phyloP scores from a whole-genome alignment of 1,140 invertebrate genomes.

The Neodiprion virginianus region DNA sequence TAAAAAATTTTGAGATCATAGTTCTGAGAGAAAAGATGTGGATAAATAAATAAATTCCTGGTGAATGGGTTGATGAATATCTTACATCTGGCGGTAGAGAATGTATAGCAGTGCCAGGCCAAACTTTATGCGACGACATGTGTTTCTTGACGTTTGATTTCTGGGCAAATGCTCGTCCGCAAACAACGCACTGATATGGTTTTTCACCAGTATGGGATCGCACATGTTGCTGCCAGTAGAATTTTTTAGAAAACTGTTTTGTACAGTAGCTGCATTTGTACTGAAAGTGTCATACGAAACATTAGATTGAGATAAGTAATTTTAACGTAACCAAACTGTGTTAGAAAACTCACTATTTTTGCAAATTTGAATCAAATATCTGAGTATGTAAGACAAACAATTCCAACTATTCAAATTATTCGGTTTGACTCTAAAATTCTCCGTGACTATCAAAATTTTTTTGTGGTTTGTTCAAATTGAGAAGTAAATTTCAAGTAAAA shows the following conservation, averaged over 20 bases:
- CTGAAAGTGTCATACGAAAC: constrained; percentile 37
- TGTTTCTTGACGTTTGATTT: constrained; percentile 77
- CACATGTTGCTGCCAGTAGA: constrained; percentile 64
- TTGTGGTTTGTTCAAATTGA: too few relatives aligned
- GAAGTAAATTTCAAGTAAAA: too few relatives aligned
- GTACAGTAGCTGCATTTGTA: constrained; percentile 62
- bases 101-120: constrained; percentile 57
- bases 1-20: too few relatives aligned
- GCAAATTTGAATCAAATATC: not conserved
- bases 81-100: constrained; percentile 54
- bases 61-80: not conserved
- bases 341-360: too few relatives aligned
- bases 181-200: constrained; percentile 70
- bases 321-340: not conserved
- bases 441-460: too few relatives aligned
- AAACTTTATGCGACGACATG: constrained; percentile 72
- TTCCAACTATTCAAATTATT: constrained; percentile 14
- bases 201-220: constrained; percentile 69
- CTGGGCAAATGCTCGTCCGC: constrained; percentile 67
- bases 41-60: too few relatives aligned
- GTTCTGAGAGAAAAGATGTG: too few relatives aligned
- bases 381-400: constrained; percentile 13
- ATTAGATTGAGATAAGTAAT: constrained; percentile 16
- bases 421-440: not conserved
- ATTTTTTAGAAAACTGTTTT: constrained; percentile 64